These are phyloP conservation scores for Miichthys miiuy DNA, from an alignment of 2,797 vertebrate species.

Conservation along the genomic window DNA sequence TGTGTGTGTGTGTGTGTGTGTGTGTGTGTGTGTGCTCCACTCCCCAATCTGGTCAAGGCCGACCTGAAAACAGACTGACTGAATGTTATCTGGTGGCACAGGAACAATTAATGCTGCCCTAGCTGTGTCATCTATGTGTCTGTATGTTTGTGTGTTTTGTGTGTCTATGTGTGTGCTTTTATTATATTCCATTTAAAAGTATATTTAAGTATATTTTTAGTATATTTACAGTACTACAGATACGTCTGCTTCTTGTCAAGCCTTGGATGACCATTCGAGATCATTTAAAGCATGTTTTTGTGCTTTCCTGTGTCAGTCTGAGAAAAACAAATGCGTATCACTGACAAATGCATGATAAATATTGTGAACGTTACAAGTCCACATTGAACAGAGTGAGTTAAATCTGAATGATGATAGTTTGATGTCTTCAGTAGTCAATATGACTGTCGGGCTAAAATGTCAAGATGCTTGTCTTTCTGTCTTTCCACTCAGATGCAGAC, in stretches of 20 bases:
- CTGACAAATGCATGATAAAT: background rate
- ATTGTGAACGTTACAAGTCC: slow-evolving; percentile 6
- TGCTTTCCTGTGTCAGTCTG: slow-evolving; percentile 20
- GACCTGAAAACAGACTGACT: too few relatives aligned
- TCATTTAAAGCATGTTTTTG: slow-evolving; percentile 13
- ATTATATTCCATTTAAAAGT: too few relatives aligned
- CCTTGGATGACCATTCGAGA: slow-evolving; percentile 21
- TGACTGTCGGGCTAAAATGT: slow-evolving; percentile 12
- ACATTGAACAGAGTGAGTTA: slow-evolving; percentile 2
- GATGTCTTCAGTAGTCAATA: background rate
- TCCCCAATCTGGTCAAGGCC: too few relatives aligned
- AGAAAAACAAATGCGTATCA: slow-evolving; percentile 8
- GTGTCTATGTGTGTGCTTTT: too few relatives aligned
- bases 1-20: too few relatives aligned
- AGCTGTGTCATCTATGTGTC: too few relatives aligned
- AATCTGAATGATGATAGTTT: slow-evolving; percentile 2
- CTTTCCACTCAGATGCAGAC: background rate
- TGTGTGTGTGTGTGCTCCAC: too few relatives aligned
- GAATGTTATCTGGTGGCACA: too few relatives aligned
- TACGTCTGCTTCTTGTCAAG: slow-evolving; percentile 9
- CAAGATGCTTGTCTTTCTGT: slow-evolving; percentile 6
- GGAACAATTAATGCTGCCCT: too few relatives aligned
- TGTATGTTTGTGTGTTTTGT: too few relatives aligned
- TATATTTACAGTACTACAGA: slow-evolving; percentile 14
- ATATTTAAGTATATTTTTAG: too few relatives aligned